Base-by-base conservation (phyloP, 2,797 vertebrate species). In the Cyprinella venusta region DNA sequence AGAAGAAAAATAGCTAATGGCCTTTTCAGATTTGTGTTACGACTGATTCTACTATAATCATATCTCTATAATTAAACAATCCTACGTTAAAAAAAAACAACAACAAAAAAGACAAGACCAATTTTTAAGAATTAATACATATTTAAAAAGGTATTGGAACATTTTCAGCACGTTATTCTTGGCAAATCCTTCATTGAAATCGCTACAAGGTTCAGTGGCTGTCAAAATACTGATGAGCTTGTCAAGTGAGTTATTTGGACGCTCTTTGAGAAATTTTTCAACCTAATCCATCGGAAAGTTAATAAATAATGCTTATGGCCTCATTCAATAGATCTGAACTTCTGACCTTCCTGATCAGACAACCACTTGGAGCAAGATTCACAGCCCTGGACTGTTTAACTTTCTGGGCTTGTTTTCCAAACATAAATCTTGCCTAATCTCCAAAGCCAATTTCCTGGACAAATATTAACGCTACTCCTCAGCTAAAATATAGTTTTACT, bases 101-200 rank as follows among this genome's bases (percentile, higher is more conserved):
- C 36, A 40, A 16, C 19, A 72, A 38, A 69, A 69, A 71, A 4
- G n/a, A 79, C 68, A 77, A 71, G 42, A 79, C 64, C 5, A 45
- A 63, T 19, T 76, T 56, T 82, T 74, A 61, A 72, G 50, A 63
- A 65, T 52, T 63, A 59, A 68, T 24, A 76, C 38, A 75, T 33
- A 61, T 54, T 40, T 24, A 77, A 82, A 78, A 82, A 52, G 45
- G 8, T 64, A 54, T 65, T n/a, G 76, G 45, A 54, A 72, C 42
- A 40, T 83, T 72, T 80, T 82, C 67, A 71, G 74, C 56, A 70
- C 52, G 56, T 74, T 70, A 38, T 68, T 76, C 65, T 84, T 67
- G 63, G 81, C 81, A 86, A 76, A 72, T 80, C 81, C 77, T 83
- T 88, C 76, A 84, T 72, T 50, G 30, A 79, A 86, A 81, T 76